phyloP scores from a whole-genome alignment of 2,113 vertebrate species.

The Eulacestoma nigropectus region DNA sequence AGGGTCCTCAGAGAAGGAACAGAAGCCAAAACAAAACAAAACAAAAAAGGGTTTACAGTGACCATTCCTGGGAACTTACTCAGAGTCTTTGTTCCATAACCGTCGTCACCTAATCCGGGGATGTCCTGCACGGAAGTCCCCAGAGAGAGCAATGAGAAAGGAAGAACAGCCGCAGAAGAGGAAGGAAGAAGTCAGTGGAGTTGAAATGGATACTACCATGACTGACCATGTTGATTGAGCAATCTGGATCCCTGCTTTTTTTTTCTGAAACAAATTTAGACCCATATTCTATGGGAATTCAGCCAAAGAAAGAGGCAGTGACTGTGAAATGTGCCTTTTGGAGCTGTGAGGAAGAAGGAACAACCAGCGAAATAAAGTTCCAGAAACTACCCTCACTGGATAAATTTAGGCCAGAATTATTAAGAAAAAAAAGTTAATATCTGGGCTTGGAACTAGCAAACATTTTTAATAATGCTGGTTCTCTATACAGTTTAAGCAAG shows the following conservation, averaged over 20 bases:
- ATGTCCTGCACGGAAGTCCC: slow-evolving; percentile 94
- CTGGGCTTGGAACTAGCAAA: not conserved
- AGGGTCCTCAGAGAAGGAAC: slow-evolving; percentile 74
- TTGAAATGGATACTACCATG: slow-evolving; percentile 80
- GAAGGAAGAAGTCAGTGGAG: slow-evolving; percentile 87
- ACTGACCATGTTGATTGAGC: slow-evolving; percentile 75
- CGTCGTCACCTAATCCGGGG: slow-evolving; percentile 98
- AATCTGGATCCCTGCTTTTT: slow-evolving; percentile 76
- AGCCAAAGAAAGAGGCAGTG: slow-evolving; percentile 9
- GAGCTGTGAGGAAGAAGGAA: not conserved
- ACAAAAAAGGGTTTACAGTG: slow-evolving; percentile 76
- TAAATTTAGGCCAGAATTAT: not conserved
- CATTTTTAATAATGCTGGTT: not conserved
- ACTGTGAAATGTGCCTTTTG: not conserved
- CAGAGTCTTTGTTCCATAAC: slow-evolving; percentile 99
- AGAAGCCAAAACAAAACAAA: slow-evolving; percentile 76
- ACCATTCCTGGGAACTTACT: slow-evolving; percentile 97
- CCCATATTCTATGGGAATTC: not conserved
- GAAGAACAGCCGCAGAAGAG: slow-evolving; percentile 87
- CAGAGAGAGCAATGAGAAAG: slow-evolving; percentile 86
- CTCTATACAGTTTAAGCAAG: not conserved
- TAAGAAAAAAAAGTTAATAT: not conserved
- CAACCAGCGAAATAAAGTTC: not conserved
- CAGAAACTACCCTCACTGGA: not conserved
- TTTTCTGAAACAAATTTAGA: not conserved